Evolutionary conservation across 1,140 invertebrate species (phyloP), one percentile per base, ranked within the genome.

Genomic region (Drosophila bipectinata): DNA sequence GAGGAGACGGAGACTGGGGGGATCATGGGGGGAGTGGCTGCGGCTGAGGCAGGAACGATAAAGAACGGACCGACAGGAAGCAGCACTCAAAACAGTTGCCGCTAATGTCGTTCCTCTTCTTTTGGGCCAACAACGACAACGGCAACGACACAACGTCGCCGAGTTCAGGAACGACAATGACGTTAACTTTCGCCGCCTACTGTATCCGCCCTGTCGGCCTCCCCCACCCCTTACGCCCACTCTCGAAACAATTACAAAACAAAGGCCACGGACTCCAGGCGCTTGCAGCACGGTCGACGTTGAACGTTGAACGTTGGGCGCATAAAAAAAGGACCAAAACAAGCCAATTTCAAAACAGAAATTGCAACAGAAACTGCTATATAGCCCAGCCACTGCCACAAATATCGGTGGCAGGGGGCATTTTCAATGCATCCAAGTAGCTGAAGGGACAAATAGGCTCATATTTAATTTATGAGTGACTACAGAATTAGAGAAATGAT

Each of bases 21-120:
- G 12, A 18, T 30, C 2, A 14, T 18, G 12, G 39, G 39, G 21
- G 44, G 44, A 6, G 14, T 8, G 52, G 26, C 30, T 52, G 30
- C 37, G 2, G 10, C 15, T 18, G 47, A 58, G 59, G 41, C 32
- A 61, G 47, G 56, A 59, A 66, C 69, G 62, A 87, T 77, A 85
- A 85, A 85, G 77, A 87, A 87, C 68, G 74, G 67, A 83, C 76
- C 76, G 82, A 57, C 79, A 79, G 83, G 79, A 88, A 83, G 83
- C 60, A 79, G 79, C 83, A 88, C 83, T 88, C 79, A 88, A 72
- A 79, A 88, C 84, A 88, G 84, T 88, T 89, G 83, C 83, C 84
- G 76, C 83, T 88, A 84, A 88, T 89, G 84, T 83, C 67, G 72
- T 77, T 68, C 82, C 80, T 73, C 82, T 80, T 84, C 60, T 64